phyloP scores from a whole-genome alignment of 2,797 vertebrate species.

The Natrix natrix region DNA sequence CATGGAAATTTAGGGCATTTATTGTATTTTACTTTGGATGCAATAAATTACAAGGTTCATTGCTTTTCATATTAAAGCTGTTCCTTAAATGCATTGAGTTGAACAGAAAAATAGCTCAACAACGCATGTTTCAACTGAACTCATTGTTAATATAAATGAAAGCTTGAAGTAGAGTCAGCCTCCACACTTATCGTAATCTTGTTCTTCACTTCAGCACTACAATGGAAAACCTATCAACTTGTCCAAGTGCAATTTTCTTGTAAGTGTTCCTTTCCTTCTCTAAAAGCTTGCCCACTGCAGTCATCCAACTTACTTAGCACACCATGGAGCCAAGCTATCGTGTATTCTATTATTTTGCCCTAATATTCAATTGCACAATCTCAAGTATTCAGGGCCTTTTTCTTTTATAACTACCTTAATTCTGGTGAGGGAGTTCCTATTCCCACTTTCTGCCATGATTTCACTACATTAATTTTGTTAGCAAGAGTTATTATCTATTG shows the following conservation, averaged over 20 bases:
- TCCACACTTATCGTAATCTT: conserved; percentile 3
- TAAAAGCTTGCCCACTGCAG: conserved; percentile 22
- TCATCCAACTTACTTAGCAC: conserved; percentile 46
- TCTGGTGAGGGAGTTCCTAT: neutral
- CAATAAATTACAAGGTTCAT: conserved; percentile 24
- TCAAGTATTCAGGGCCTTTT: conserved; percentile 8
- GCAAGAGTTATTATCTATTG: conserved; percentile 20
- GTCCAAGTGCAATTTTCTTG: conserved; percentile 17
- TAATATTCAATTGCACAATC: conserved; percentile 47
- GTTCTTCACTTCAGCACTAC: conserved; percentile 43
- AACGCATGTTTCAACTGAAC: conserved; percentile 16
- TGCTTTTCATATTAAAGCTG: conserved; percentile 1
- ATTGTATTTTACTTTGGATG: neutral
- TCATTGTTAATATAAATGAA: conserved; percentile 13
- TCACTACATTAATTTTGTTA: neutral
- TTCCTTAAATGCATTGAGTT: conserved; percentile 4
- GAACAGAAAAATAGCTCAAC: neutral
- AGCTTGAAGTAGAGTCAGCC: neutral
- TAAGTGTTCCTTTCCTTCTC: conserved; percentile 40
- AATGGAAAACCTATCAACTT: conserved; percentile 24
- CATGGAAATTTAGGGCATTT: conserved; percentile 4
- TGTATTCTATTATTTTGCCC: conserved; percentile 4
- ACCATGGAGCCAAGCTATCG: conserved; percentile 30
- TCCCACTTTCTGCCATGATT: conserved; percentile 19
- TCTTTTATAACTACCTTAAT: neutral